Evolutionary conservation across 2,888 invertebrate species (phyloP), one percentile per base, ranked within the genome.

Genomic region (Notocelia uddmanniana): DNA sequence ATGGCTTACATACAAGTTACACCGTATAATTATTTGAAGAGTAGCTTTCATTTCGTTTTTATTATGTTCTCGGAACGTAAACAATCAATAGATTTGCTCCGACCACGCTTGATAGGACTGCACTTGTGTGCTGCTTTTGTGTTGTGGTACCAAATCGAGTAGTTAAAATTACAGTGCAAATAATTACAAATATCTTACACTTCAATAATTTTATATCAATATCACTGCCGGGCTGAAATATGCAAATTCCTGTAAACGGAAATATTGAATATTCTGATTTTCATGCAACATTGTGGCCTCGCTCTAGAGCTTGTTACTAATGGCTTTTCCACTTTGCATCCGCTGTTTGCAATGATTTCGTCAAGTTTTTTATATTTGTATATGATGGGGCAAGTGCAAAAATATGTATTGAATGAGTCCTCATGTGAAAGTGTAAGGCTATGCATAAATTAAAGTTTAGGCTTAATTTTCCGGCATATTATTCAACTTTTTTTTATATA

Each of bases 241-340:
- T 48, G 57, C 48, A 68, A 68, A 72, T 37, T 45, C 23, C 48
- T 72, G 62, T 48, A 50, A 41, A 48, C 57, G 67, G 55, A 48
- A 67, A 68, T 68, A 72, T 72, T 60, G 68, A 72, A 68, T 62
- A 62, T 55, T 72, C 11, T 31, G 48, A 48, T 50, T 68, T 71
- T 59, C 21, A 52, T 26, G 31, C 41, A 54, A 71, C 52, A 66
- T 59, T 71, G 70, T 66, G 66, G 70, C 50, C n/a, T 37, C 23
- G 23, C 50, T 41, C 13, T 26, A 52, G 11, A 64, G 52, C 52
- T 15, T 37, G 58, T 41, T 58, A 54, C 52, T 34, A 71, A 71
- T 34, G 48, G 54, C 26, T 59, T 66, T 45, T 71, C 66, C 54
- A 34, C 52, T 66, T 59, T 66, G 70, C 66, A 41, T 64, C 26